Evolutionary conservation across 2,113 vertebrate genomes (phyloP), one percentile per base, ranked within the genome.

Genomic region (Zosterops japonicus): DNA sequence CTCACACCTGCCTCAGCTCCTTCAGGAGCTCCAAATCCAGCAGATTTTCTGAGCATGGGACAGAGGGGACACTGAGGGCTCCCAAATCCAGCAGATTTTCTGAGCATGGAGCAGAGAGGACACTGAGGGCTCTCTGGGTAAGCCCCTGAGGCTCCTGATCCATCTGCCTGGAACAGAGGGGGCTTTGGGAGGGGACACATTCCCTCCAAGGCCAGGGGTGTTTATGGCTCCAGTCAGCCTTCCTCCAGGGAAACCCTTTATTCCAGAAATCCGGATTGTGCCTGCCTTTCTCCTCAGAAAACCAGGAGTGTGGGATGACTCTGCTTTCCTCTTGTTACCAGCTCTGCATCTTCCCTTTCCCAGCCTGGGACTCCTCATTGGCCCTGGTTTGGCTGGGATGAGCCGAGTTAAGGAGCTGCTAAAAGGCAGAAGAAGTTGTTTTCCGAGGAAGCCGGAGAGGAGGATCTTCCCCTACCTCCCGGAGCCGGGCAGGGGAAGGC

Each of bases 371-470:
- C 12, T 76, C n/a, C 42, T 24, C 1, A 0, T 76, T 76, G 44
- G 12, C 57, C 15, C 39, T 3, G 1, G 0, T 63, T 60, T 27
- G 64, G 52, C 52, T 44, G n/a, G 64, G 80, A 15, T 41, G 28
- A 21, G 46, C 46, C 35, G 2, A 9, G 16, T 12, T 4, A 1
- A 0, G 0, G 61, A 23, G 78, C 49, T 56, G 15, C 18, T 35
- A 9, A 12, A 36, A 47, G 22, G 14, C 46, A 52, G 81, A 49
- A 47, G 7, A 42, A 60, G 20, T 3, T 1, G 1, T 53, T 80
- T 93, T 41, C 20, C 2, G 0, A 28, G 83, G 19, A 39, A 52
- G 8, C 18, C 0, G 31, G 47, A 35, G 61, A 68, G 67, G 82
- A 90, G n/a, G 47, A 2, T 57, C 36, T 35, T 55, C 60, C 36